Base-by-base conservation (phyloP, 1,140 invertebrate genomes). In the Acyrthosiphon pisum region DNA sequence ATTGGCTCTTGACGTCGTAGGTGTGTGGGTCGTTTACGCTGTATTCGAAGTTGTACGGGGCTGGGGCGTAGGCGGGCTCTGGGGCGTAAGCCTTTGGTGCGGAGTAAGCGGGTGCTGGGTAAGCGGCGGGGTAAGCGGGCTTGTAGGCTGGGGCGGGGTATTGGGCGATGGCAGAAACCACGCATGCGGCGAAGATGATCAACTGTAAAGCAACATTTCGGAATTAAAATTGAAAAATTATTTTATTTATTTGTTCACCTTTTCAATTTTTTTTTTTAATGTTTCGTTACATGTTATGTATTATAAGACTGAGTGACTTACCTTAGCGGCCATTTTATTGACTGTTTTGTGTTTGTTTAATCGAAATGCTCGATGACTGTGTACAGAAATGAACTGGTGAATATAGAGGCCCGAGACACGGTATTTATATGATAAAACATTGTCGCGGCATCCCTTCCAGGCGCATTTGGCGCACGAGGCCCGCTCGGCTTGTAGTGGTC, bases 1-100 rank as follows among this genome's bases (percentile, higher is more conserved):
- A 94, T 93, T 96, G 96, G 94, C 95, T 95, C 94, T 96, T 96
- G 94, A 96, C 95, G 94, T 96, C 96, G 30, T 96, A 96, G 76
- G 96, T 96, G 94, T 96, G 95, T 44, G 95, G 95, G 94, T 96
- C 96, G 84, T 95, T 95, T 37, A 96, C 96, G 35, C 95, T 95
- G 94, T 96, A 96, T 26, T 95, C 94, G 94, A 96, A 96, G 87
- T 94, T 95, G 94, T 96, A 96, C 1, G 92, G 50, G n/a, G 94
- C 94, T 94, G 94, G 93, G 2, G 93, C n/a, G 46, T 94, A 46
- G 2, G 90, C 84, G 93, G 93, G 92, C 1, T 50, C 91, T 3
- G 53, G 83, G 0, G 91, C 83, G 76, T 94, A 93, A 11, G 76
- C 53, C 20, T 90, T 90, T 14, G 56, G 90, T 35, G 68, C 90